phyloP scores from a whole-genome alignment of 2,113 vertebrate species.

The Camelus dromedarius region DNA sequence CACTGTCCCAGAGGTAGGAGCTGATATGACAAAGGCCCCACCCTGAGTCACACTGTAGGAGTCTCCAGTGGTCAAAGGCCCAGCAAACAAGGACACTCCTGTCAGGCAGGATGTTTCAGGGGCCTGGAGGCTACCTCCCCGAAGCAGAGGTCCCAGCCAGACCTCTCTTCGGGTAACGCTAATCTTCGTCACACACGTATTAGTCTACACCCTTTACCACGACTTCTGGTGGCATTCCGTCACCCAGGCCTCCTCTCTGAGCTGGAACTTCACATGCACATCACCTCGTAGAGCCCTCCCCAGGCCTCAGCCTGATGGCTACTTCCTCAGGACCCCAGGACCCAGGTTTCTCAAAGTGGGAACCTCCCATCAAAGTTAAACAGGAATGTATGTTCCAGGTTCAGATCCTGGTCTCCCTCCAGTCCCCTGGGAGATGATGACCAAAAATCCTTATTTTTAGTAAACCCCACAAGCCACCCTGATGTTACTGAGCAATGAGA shows the following conservation, averaged over 20 bases:
- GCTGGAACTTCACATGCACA: accelerated
- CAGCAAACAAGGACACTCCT: neutral
- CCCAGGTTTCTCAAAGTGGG: neutral
- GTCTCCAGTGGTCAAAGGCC: neutral
- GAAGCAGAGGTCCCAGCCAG: neutral
- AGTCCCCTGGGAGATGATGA: neutral
- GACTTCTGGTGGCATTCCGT: accelerated
- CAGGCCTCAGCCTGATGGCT: accelerated
- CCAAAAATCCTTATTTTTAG: neutral
- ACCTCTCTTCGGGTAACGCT: too few relatives aligned
- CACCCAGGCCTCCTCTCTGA: accelerated
- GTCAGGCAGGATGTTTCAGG: accelerated
- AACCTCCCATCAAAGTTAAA: neutral
- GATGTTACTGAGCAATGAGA: neutral
- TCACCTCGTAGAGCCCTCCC: neutral
- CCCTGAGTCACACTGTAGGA: accelerated
- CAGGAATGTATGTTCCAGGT: neutral
- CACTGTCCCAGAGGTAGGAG: neutral
- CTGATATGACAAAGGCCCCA: neutral
- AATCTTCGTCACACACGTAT: accelerated
- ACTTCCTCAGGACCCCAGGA: neutral
- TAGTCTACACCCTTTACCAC: neutral
- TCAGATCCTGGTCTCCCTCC: neutral
- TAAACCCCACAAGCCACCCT: neutral
- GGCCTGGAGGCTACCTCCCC: neutral